Conservation (phyloP, 2,113 vertebrate genomes). For the Limnothrissa miodon region DNA sequence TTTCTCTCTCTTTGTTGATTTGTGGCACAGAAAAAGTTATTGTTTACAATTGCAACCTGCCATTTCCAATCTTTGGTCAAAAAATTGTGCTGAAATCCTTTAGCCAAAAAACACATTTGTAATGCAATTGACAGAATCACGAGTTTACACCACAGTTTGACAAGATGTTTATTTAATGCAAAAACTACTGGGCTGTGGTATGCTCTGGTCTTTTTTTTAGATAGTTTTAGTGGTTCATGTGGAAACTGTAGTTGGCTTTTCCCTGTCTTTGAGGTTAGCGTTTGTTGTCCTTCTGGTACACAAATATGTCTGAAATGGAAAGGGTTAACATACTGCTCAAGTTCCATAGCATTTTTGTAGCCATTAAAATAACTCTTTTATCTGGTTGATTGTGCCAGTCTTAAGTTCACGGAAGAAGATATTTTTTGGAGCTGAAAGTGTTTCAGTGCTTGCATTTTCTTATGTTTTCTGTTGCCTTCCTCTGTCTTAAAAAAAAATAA, state of each 20-base stretch:
- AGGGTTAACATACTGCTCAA: conserved; percentile 4
- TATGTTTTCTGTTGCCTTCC: conserved; percentile 64
- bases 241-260: neutral
- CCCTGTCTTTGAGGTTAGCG: neutral
- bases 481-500: conserved; percentile 80
- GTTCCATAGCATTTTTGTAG: conserved; percentile 32
- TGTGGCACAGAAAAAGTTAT: neutral
- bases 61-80: neutral
- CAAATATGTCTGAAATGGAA: neutral
- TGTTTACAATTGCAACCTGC: neutral
- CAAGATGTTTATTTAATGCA: neutral
- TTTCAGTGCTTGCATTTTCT: conserved; percentile 54
- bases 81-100: neutral
- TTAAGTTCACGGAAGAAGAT: conserved; percentile 30
- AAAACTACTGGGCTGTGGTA: neutral
- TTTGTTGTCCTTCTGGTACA: neutral
- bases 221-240: neutral
- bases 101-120: neutral
- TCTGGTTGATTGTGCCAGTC: neutral
- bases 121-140: neutral
- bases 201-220: neutral
- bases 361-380: neutral
- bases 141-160: neutral
- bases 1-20: neutral
- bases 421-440: conserved; percentile 37